A percentile compares a stretch with the other conserved stretches of the same genome.
These are phyloP conservation scores for Aurelia sp. DNA, from an alignment of 30 jellyfish, hydroid and myxozoan species.

Conservation along the genomic window DNA sequence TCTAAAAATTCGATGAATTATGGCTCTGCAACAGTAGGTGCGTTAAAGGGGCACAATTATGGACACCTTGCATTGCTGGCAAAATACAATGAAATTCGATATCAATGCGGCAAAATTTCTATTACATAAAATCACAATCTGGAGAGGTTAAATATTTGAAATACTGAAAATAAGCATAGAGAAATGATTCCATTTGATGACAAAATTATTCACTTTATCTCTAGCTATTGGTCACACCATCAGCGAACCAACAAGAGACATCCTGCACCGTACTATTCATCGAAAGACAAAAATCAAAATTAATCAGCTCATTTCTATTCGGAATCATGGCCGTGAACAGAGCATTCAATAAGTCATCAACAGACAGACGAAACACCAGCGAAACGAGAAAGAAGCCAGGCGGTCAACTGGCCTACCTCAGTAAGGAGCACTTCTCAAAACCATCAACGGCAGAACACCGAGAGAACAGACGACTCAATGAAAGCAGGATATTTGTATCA, in stretches of 20 bases:
- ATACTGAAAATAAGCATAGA: too few species aligned
- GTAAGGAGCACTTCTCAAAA: slow-evolving; percentile 4
- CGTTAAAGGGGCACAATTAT: too few species aligned
- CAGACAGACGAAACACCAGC: background rate
- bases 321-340: background rate
- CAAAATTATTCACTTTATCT: too few species aligned
- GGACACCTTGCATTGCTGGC: too few species aligned
- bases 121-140: too few species aligned
- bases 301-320: background rate
- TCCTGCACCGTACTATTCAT: background rate
- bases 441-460: background rate
- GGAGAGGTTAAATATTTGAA: too few species aligned
- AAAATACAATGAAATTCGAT: too few species aligned
- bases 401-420: background rate
- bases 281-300: background rate
- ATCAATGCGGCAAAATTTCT: too few species aligned
- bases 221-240: background rate
- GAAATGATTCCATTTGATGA: too few species aligned
- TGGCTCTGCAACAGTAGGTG: too few species aligned
- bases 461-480: background rate
- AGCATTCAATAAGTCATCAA: background rate
- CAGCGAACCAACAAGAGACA: background rate
- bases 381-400: background rate
- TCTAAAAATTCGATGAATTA: too few species aligned
- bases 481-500: slow-evolving; percentile 24